Evolutionary conservation across 1,140 invertebrate genomes (phyloP).

Genomic region (Hyphantria cunea): DNA sequence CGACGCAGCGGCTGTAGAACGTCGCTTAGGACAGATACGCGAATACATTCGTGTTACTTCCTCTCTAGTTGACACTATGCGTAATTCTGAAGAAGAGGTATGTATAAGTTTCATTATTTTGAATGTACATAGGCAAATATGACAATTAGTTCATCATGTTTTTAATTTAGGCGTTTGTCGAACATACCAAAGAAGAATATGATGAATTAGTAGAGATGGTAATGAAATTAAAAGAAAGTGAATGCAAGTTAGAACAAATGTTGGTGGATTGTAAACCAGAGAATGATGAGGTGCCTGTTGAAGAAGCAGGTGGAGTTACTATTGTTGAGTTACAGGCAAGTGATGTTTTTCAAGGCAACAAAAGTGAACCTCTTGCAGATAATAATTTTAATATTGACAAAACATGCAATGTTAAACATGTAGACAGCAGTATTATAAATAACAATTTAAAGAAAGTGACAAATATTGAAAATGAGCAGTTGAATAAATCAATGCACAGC

Average conservation of each 20-base stretch:
- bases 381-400: conserved; percentile 42
- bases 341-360: conserved; percentile 6
- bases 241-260: conserved; percentile 70
- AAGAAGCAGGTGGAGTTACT: conserved; percentile 35
- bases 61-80: conserved; percentile 84
- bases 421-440: conserved; percentile 43
- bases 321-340: conserved; percentile 17
- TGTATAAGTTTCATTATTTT: conserved; percentile 29
- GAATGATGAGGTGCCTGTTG: conserved; percentile 54
- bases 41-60: conserved; percentile 85
- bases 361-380: conserved; percentile 30
- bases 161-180: conserved; percentile 75
- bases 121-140: conserved; percentile 14
- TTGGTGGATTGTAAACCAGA: conserved; percentile 55
- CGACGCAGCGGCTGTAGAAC: conserved; percentile 82
- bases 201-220: conserved; percentile 77
- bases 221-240: conserved; percentile 78
- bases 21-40: conserved; percentile 83
- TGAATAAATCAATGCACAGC: conserved; percentile 66
- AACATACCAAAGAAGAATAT: conserved; percentile 78
- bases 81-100: conserved; percentile 84
- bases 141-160: conserved; percentile 34
- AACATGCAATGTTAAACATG: conserved; percentile 44
- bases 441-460: conserved; percentile 70
- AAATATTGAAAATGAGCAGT: conserved; percentile 74